Percentiles rank a stretch among this genome's conserved stretches.
phyloP scores from a whole-genome alignment of 2,888 invertebrate species.

The Patella depressa region DNA sequence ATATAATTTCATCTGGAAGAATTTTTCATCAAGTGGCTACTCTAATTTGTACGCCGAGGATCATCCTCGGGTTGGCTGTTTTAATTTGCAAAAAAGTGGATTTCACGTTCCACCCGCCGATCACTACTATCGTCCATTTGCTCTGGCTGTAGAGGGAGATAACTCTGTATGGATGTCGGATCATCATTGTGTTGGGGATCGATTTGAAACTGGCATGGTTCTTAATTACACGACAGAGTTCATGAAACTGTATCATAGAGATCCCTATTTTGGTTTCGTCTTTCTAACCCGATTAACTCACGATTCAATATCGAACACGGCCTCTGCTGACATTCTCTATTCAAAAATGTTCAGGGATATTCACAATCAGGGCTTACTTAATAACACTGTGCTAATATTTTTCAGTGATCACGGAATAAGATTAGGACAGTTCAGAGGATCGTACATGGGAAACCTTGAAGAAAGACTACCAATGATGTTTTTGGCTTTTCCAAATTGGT shows the following conservation, averaged over 20 bases:
- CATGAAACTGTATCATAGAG: conserved; percentile 74
- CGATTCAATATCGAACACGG: conserved; percentile 85
- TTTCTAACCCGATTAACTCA: conserved; percentile 89
- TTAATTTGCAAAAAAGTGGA: conserved; percentile 84
- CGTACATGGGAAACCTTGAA: conserved; percentile 83
- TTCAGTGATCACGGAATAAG: conserved; percentile 91
- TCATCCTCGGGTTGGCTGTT: conserved; percentile 82
- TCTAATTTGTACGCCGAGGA: conserved; percentile 88
- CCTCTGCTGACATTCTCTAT: conserved; percentile 80
- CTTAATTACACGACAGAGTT: conserved; percentile 79
- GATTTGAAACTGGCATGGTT: conserved; percentile 80
- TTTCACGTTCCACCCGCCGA: conserved; percentile 85
- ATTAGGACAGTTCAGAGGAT: conserved; percentile 85
- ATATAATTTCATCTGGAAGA: conserved; percentile 88
- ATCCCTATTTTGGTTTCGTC: conserved; percentile 83
- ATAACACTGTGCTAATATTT: conserved; percentile 49
- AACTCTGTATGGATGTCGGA: conserved; percentile 46
- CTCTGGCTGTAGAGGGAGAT: conserved; percentile 74
- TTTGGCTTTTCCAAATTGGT: conserved; percentile 81
- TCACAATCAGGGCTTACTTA: conserved; percentile 54
- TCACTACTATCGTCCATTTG: conserved; percentile 84
- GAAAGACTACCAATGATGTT: conserved; percentile 87
- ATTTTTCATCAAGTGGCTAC: conserved; percentile 81
- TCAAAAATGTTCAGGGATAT: conserved; percentile 74
- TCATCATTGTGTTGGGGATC: conserved; percentile 77